Evolutionary conservation across 2,113 vertebrate species (phyloP), one percentile per base, ranked within the genome.

Genomic region (Microcebus lehilahytsara): DNA sequence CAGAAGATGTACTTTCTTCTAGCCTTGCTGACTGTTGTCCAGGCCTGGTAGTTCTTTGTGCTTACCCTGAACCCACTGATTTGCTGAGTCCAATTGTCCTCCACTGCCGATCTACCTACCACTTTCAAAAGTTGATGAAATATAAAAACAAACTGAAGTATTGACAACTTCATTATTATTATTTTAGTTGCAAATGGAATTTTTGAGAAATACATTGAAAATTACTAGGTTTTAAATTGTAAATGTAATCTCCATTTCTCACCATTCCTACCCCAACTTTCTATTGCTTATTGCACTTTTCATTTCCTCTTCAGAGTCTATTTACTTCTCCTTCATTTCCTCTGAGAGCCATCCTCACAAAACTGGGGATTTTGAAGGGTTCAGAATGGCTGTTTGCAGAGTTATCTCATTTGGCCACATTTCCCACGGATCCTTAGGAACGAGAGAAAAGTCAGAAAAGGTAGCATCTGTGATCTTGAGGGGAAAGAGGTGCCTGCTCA

Each of bases 381-480:
- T 60, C 34, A 49, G 40, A 92, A 69, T 92, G 64, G 53, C 58
- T 69, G 0, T 83, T 66, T 62, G 32, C 34, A 74, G 67, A 89
- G 42, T n/a, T 16, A 42, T 71, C 49, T 86, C 32, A 53, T 95
- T 93, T 95, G 85, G 67, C n/a, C 67, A 74, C 51, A 80, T 83
- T 86, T 91, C 42, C 91, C 60, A 51, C 9, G 7, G 72, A 88
- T 49, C 22, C 58, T 81, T 78, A 72, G 62, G 30, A 95, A 90
- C 85, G 64, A 93, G 25, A 16, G 79, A 92, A 62, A 75, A 84
- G 17, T 91, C 40, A 69, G 22, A 64, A 96, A 69, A 96, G 62
- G 72, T 69, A 64, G 34, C 84, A 40, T 86, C 74, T 91, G 4
- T 89, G 78, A 93, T 95, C 69, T 56, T 74, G 10, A 85, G 42